Base-by-base conservation (phyloP, 2,113 vertebrate species). In the Oryzias celebensis region DNA sequence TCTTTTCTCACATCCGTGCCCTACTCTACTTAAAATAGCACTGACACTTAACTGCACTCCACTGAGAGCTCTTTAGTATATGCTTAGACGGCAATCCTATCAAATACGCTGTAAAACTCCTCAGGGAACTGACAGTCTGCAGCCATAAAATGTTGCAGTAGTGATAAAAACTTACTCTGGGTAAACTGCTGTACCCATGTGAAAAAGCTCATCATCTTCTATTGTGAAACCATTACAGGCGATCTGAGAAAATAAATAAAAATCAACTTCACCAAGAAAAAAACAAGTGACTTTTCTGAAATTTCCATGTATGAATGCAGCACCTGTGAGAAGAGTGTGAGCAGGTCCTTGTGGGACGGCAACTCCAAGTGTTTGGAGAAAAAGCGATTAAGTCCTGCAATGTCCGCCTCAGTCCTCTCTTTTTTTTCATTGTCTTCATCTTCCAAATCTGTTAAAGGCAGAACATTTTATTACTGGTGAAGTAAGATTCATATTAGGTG, bases 181-280 rank as follows among this genome's bases (percentile, higher is more conserved):
- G 82, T 98, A 99, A 81, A 99, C 80, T 2, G 97, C 96, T 47
- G 96, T 96, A 52, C 97, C 97, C 77, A 99, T 68, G 63, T 97
- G 95, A 56, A 93, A 96, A 53, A 99, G 93, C 46, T 98, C 96
- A 79, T 98, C 97, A 12, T 99, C 97, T 82, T 99, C 97, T 60
- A 98, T 92, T 2, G 95, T 96, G 87, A 99, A 99, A 53, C 97
- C 96, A 56, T 99, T 99, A 75, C 97, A 99, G 81, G 96, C 94
- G 47, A 98, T 94, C 97, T 97, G 84, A 45, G 5, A 17, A 45
- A 45, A 45, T 17, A 44, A 44, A 45, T 45, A 2, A n/a, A 44
- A 17, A 42, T 16, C 41, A n/a, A n/a, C 20, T 48, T 42, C 5
- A 42, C 13, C 7, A 14, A n/a, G 1, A 23, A 6, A 7, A 47